Percentiles rank a stretch among this genome's conserved stretches.
These are phyloP conservation scores for Adelosebastes latens DNA, from an alignment of 2,797 vertebrate genomes.

Conservation along the genomic window DNA sequence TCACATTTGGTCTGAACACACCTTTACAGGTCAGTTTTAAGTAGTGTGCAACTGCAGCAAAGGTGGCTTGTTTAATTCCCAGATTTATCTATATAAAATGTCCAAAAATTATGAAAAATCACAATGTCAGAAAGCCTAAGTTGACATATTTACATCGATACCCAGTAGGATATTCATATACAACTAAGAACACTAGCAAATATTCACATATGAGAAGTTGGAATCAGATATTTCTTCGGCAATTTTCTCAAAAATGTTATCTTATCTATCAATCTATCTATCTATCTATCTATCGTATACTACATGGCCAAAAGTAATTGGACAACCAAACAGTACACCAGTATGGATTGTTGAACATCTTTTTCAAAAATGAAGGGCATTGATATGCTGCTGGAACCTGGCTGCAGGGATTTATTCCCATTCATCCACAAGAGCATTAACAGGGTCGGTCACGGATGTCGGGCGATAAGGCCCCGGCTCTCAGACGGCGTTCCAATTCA, in stretches of 20 bases:
- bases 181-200: background rate
- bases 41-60: background rate
- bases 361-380: background rate
- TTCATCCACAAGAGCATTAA: background rate
- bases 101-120: background rate
- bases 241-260: rapidly evolving
- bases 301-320: background rate
- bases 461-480: background rate
- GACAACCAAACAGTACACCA: background rate
- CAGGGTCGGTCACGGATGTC: background rate
- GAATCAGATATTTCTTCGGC: no score
- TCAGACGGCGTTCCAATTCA: background rate
- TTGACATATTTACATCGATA: background rate
- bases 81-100: background rate
- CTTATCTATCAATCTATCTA: no score
- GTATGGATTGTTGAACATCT: background rate
- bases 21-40: background rate
- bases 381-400: background rate
- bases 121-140: background rate
- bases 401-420: conserved; percentile 1
- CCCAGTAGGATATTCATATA: background rate
- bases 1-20: background rate
- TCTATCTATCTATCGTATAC: no score
- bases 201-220: no score
- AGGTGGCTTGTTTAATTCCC: background rate